These are phyloP conservation scores for Zygothrica quintamaculata DNA, from an alignment of 2,888 invertebrate genomes.

Conservation along the genomic window DNA sequence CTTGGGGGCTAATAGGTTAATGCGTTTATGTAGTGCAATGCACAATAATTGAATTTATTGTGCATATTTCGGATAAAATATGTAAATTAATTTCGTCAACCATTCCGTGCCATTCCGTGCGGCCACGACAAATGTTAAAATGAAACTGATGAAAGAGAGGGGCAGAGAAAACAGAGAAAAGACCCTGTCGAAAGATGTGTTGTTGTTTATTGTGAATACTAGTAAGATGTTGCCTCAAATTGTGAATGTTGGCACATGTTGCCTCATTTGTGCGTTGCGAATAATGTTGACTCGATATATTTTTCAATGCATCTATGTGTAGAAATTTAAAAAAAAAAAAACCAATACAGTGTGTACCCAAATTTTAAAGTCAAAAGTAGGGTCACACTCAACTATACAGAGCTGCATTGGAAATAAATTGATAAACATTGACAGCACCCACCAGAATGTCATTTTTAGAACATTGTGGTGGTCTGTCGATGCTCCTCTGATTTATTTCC, in stretches of 20 bases:
- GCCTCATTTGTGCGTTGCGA: conserved; percentile 6
- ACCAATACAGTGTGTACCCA: conserved; percentile 36
- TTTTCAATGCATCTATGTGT: conserved; percentile 4
- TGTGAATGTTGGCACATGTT: conserved; percentile 51
- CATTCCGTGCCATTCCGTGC: conserved; percentile 62
- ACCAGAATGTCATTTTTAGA: too few relatives aligned
- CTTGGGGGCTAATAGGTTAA: conserved; percentile 16
- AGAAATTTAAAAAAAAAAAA: too few relatives aligned
- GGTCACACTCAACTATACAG: conserved; percentile 12
- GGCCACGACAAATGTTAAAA: conserved; percentile 62
- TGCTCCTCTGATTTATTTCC: too few relatives aligned
- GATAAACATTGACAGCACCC: too few relatives aligned
- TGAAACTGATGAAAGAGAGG: conserved; percentile 60
- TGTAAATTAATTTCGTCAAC: conserved; percentile 49
- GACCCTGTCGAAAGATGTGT: conserved; percentile 45
- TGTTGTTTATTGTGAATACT: conserved; percentile 37
- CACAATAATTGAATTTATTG: conserved; percentile 65
- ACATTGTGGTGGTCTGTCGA: too few relatives aligned
- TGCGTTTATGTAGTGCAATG: conserved; percentile 49
- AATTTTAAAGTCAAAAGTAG: background rate
- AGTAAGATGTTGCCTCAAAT: background rate
- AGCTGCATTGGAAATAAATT: too few relatives aligned
- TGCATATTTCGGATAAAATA: conserved; percentile 63
- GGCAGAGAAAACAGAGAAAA: conserved; percentile 38
- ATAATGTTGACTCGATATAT: conserved; percentile 33